phyloP scores from a whole-genome alignment of 92 coral and sea anemone genomes.

The Siderastrea radians region DNA sequence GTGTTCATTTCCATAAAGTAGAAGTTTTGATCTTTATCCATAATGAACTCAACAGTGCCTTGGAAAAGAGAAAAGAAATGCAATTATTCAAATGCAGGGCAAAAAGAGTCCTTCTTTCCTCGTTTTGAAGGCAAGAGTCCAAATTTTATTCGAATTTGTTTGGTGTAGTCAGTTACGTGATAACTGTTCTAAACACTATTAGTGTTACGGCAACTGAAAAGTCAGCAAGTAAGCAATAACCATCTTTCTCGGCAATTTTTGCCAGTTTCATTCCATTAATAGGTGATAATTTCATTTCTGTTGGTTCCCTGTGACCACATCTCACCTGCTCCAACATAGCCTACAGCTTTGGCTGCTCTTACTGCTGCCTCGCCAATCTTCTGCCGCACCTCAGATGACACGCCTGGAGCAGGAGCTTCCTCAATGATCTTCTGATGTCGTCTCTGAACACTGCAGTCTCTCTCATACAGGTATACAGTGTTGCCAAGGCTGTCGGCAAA shows the following conservation, averaged over 20 bases:
- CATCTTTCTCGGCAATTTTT: background rate
- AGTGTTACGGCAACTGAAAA: too few species aligned
- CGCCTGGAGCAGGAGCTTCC: conserved; percentile 99
- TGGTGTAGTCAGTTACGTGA: too few species aligned
- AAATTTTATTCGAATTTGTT: too few species aligned
- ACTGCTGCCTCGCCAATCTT: conserved; percentile 99
- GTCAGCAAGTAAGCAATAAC: too few species aligned
- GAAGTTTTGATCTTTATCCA: conserved; percentile 93
- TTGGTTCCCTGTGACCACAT: background rate
- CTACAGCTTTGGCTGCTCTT: conserved; percentile 98
- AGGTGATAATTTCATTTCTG: too few species aligned
- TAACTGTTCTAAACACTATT: too few species aligned
- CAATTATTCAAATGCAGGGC: background rate
- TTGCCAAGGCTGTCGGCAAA: conserved; percentile 96
- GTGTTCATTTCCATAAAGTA: conserved; percentile 99
- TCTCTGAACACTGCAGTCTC: conserved; percentile 99
- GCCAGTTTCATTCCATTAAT: background rate
- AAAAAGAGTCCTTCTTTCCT: too few species aligned
- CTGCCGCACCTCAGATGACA: conserved; percentile 87
- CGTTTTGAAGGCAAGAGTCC: too few species aligned
- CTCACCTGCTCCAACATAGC: conserved; percentile 98
- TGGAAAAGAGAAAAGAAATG: background rate
- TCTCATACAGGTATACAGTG: conserved; percentile 96
- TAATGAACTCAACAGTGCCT: conserved; percentile 99
- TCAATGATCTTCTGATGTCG: conserved; percentile 99